Conservation (phyloP, 2,797 vertebrate genomes). For the Amniataba percoides region DNA sequence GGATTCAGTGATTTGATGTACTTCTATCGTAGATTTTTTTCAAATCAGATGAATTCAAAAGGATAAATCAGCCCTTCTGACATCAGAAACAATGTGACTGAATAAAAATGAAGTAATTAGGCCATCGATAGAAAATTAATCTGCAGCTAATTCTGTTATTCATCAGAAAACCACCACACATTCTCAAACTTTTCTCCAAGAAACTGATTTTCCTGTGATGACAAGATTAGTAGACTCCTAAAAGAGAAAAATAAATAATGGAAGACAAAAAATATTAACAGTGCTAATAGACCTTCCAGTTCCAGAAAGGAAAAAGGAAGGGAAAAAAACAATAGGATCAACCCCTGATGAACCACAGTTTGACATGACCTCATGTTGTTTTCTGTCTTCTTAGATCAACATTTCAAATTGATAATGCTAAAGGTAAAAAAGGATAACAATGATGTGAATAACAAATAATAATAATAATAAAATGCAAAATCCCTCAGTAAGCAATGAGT, state of each 20-base stretch:
- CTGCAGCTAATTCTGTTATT: too few relatives aligned
- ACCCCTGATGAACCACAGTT: not conserved
- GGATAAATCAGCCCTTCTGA: not conserved
- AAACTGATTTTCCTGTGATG: too few relatives aligned
- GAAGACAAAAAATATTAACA: not conserved
- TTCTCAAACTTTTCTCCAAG: too few relatives aligned
- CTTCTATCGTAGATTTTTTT: not conserved
- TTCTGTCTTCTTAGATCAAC: not conserved
- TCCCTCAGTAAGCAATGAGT: not conserved
- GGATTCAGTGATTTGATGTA: not conserved
- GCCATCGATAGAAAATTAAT: not conserved
- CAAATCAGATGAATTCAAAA: not conserved
- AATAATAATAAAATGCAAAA: too few relatives aligned
- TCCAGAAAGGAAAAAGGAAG: not conserved
- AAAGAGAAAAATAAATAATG: too few relatives aligned
- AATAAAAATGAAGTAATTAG: not conserved
- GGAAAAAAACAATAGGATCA: not conserved
- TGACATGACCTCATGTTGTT: too few relatives aligned
- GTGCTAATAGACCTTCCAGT: not conserved
- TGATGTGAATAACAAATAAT: not conserved
- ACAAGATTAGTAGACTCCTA: too few relatives aligned
- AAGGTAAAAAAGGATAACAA: not conserved
- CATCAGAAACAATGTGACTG: not conserved
- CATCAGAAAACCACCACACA: too few relatives aligned
- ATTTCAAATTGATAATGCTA: not conserved